Evolutionary conservation across 2,797 vertebrate genomes (phyloP), one percentile per base, ranked within the genome.

Genomic region (Acipenser transmontanus): DNA sequence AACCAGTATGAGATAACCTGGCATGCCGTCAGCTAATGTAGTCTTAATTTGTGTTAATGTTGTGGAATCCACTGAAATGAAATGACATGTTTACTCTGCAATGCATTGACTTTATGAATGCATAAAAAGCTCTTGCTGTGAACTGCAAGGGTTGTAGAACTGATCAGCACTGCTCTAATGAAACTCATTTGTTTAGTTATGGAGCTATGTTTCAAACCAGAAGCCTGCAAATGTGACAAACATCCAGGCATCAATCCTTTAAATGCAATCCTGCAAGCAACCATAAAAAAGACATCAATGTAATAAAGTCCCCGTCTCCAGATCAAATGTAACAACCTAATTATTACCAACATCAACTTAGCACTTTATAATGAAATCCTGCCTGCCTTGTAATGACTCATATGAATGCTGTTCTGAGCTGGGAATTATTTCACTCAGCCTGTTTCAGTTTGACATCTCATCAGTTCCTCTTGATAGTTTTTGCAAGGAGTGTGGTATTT

Each of bases 151-250:
- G 73, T 73, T 67, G 71, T 71, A 75, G 71, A 73, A 73, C 71
- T 73, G 51, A 62, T 65, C 65, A 75, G 79, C 62, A 63, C 75
- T 66, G n/a, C 74, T 73, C 80, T 88, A 85, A 89, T 88, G 84
- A 89, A 82, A 17, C 82, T 87, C 79, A 85, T 87, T 87, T 83
- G 82, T 85, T 85, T 83, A 86, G 84, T 85, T 76, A 73, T 73
- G n/a, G 34, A 49, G 47, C 67, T 63, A 13, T 11, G 47, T 54
- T 50, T 49, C 47, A 49, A 11, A 50, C 49, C 50, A 51, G 56
- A 50, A 65, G 76, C 87, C 77, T 80, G 81, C 75, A 66, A 50
- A 78, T 76, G 77, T 84, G 84, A 87, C 81, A 80, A 78, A 79
- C 74, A 75, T 77, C 76, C 78, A 66, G 74, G 72, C 84, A 90